Percentiles rank a stretch among this genome's conserved stretches.
Evolutionary conservation across 30 jellyfish, hydroid and myxozoan species (phyloP).

Genomic region (Morbakka virulenta): DNA sequence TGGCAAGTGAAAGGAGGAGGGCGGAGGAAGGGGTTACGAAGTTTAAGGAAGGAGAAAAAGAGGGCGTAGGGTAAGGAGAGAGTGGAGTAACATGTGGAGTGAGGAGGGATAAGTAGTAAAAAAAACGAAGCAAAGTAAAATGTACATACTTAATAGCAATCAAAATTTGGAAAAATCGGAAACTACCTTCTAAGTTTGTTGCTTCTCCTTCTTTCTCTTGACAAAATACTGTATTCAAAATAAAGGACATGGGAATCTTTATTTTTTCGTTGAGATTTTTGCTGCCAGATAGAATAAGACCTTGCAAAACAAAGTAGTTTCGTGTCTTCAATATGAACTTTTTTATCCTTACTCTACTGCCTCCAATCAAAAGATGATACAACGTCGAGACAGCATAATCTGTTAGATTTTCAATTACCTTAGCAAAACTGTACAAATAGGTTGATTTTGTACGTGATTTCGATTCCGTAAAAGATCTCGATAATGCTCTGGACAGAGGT

Average conservation of each 20-base stretch:
- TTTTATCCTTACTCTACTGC: neutral
- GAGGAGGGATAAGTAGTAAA: no score
- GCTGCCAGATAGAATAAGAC: neutral
- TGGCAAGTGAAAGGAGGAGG: no score
- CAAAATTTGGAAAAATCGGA: no score
- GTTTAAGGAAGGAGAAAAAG: no score
- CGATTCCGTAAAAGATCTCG: conserved; percentile 76
- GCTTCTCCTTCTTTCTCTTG: no score
- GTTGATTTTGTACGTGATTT: conserved; percentile 75
- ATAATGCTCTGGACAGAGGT: conserved; percentile 55
- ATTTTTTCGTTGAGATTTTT: neutral
- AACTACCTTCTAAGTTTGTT: no score
- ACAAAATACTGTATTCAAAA: no score
- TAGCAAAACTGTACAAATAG: conserved; percentile 52
- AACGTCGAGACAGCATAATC: conserved; percentile 61
- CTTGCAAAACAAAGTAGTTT: neutral
- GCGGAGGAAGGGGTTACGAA: no score
- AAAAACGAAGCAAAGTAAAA: no score
- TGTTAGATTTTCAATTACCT: conserved; percentile 52
- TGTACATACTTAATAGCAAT: no score
- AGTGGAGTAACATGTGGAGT: no score
- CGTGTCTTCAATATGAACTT: neutral
- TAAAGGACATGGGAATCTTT: neutral
- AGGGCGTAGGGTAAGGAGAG: no score
- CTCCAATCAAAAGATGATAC: conserved; percentile 28